phyloP scores from a whole-genome alignment of 1,140 invertebrate species.

The Trigoniulus corallinus region DNA sequence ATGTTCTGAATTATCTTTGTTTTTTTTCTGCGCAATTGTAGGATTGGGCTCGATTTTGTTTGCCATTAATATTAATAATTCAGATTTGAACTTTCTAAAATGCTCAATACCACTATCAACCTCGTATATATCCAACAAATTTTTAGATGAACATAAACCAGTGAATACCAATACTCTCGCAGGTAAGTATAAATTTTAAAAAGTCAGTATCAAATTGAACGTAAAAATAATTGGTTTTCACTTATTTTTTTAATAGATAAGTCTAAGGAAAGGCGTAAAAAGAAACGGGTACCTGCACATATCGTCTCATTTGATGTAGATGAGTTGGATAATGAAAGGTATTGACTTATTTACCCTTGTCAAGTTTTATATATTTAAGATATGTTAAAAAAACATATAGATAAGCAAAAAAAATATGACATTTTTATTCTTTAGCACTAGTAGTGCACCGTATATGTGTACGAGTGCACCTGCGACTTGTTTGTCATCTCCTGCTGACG shows the following conservation, averaged over 20 bases:
- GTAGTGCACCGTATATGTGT: neutral
- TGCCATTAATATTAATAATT: slow-evolving; percentile 73
- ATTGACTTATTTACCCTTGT: neutral
- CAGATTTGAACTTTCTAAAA: slow-evolving; percentile 53
- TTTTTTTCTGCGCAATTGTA: slow-evolving; percentile 18
- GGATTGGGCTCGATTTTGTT: slow-evolving; percentile 72
- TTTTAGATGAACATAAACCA: slow-evolving; percentile 19
- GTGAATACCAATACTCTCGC: slow-evolving; percentile 18
- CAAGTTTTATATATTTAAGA: too few relatives aligned
- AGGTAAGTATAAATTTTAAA: slow-evolving; percentile 8
- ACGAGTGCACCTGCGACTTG: slow-evolving; percentile 40
- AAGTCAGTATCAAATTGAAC: slow-evolving; percentile 1
- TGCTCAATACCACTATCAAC: neutral
- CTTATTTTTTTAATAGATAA: too few relatives aligned
- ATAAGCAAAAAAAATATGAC: too few relatives aligned
- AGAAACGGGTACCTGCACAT: slow-evolving; percentile 37
- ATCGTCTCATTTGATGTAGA: slow-evolving; percentile 47
- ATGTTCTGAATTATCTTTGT: neutral
- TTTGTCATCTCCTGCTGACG: slow-evolving; percentile 34
- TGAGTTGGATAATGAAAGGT: slow-evolving; percentile 11
- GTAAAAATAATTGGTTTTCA: slow-evolving; percentile 6
- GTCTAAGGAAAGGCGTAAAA: slow-evolving; percentile 31
- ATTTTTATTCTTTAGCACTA: neutral
- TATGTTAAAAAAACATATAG: too few relatives aligned
- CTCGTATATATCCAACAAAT: neutral